phyloP scores from a whole-genome alignment of 2,797 vertebrate genomes.

The Cuniculus paca region DNA sequence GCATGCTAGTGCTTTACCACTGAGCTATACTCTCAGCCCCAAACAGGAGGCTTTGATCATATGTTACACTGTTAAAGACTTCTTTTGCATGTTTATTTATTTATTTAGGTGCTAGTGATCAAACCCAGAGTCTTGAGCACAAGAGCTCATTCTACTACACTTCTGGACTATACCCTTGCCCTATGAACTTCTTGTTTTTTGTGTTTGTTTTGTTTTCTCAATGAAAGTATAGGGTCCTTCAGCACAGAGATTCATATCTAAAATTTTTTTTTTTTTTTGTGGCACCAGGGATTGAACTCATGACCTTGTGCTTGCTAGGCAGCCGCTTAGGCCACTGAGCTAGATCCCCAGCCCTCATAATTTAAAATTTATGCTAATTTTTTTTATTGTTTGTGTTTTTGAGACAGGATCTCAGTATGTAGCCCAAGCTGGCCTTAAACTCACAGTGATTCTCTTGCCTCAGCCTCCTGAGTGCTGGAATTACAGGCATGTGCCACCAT shows the following conservation, averaged over 20 bases:
- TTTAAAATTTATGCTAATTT: constrained; percentile 4
- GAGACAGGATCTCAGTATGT: neutral
- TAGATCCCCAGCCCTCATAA: neutral
- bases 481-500: neutral
- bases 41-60: neutral
- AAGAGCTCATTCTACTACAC: neutral
- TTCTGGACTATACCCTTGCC: neutral
- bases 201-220: constrained; percentile 11
- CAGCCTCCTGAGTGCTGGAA: neutral
- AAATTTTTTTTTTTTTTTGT: no score
- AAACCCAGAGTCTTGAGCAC: neutral
- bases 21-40: neutral
- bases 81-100: neutral
- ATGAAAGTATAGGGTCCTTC: neutral
- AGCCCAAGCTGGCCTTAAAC: neutral
- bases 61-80: neutral
- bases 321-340: no score
- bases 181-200: neutral
- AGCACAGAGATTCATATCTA: constrained; percentile 14
- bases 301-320: no score
- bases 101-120: neutral
- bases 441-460: neutral
- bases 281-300: no score
- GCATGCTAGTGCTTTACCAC: neutral
- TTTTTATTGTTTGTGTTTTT: neutral